Evolutionary conservation across 2,888 invertebrate genomes (phyloP).

Genomic region (Keiferia lycopersicella): DNA sequence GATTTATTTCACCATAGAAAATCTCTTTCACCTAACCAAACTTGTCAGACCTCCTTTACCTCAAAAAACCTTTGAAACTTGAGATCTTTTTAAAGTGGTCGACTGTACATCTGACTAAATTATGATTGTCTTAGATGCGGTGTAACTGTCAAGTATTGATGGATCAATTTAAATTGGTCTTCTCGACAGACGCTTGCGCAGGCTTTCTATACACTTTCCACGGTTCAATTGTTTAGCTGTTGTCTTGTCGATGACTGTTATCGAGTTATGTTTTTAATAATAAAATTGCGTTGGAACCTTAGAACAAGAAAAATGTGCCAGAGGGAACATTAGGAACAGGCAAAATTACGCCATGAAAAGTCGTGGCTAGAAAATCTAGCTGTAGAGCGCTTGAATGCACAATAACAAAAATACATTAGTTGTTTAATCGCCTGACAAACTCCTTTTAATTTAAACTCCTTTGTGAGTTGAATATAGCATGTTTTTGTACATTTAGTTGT

Average conservation of each 20-base stretch:
- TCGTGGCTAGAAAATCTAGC: too few species aligned
- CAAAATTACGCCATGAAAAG: too few species aligned
- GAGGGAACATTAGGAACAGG: too few species aligned
- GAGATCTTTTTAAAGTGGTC: not conserved
- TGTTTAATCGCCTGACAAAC: too few species aligned
- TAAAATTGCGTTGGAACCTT: too few species aligned
- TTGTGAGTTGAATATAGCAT: too few species aligned
- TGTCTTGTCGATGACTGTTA: constrained; percentile 35
- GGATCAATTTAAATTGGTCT: constrained; percentile 39
- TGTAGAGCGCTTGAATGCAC: too few species aligned
- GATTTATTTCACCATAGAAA: constrained; percentile 16
- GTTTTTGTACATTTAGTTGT: too few species aligned
- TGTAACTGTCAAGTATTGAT: constrained; percentile 20
- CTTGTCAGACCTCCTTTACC: constrained; percentile 26
- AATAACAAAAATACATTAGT: too few species aligned
- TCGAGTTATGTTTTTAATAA: constrained; percentile 27
- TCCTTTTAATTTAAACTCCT: too few species aligned
- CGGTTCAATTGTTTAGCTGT: constrained; percentile 69
- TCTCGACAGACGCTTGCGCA: constrained; percentile 43
- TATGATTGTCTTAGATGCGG: not conserved
- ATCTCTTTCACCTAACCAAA: constrained; percentile 29
- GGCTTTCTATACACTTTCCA: constrained; percentile 75
- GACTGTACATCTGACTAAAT: not conserved
- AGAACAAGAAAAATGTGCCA: too few species aligned
- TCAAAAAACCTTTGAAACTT: not conserved